Evolutionary conservation across 2,888 invertebrate genomes (phyloP), one percentile per base, ranked within the genome.

Genomic region (Epistrophe eligans): DNA sequence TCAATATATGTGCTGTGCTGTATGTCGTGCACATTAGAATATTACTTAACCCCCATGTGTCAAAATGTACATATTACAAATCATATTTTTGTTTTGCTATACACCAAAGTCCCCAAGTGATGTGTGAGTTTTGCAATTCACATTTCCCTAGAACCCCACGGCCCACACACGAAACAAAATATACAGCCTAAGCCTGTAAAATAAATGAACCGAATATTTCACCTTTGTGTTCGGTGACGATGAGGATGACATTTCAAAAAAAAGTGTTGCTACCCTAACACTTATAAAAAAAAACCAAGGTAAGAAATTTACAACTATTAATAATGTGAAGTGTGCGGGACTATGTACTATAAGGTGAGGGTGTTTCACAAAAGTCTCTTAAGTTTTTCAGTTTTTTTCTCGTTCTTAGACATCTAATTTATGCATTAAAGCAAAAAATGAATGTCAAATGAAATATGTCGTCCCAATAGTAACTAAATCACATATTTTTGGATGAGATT

Each of bases 11-110:
- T 32, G 32, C 32, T 32, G 28, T 52, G 10, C 4, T 24, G 24
- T 24, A 24, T 24, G 8, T 7, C 62, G 38, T 62, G 67, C 57
- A 50, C 58, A 67, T 64, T 64, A 58, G 28, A 77, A 67, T 57
- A 28, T 57, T 66, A 57, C n/a, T 35, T 43, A 57, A 66, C 55
- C 19, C 66, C 38, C 55, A 67, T 58, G 55, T 76, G 76, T 64
- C 58, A 76, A 40, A 77, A 57, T 77, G 48, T 58, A n/a, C n/a
- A n/a, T n/a, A 32, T 48, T 67, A 67, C 50, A 76, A 67, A 48
- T 67, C 67, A 58, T 60, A 60, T 50, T 38, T 17, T 40, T 35
- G 17, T 17, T 70, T 52, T 38, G 9, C 35, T 50, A 35, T 8
- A 17, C 19, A 24, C 28, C 32, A 24, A 11, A 40, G 19, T 52